Percentiles rank a stretch among this genome's conserved stretches.
phyloP scores from a whole-genome alignment of 2,113 vertebrate genomes.

The Poeciliopsis turrubarensis region DNA sequence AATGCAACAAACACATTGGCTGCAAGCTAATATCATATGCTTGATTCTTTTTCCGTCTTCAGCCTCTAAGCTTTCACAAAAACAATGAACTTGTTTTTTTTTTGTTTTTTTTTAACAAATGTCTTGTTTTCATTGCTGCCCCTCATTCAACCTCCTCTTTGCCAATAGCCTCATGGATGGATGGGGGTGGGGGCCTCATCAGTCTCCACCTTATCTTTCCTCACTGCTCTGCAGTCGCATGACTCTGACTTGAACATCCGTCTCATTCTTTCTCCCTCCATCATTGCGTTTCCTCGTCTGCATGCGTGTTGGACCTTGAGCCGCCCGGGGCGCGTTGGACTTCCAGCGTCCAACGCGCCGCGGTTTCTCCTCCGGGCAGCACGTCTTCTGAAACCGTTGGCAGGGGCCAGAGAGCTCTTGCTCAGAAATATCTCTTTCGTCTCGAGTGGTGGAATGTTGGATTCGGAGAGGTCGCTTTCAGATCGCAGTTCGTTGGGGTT shows the following conservation, averaged over 20 bases:
- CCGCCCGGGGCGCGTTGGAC: slow-evolving; percentile 19
- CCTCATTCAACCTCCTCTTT: slow-evolving; percentile 24
- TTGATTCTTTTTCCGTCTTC: slow-evolving; percentile 10
- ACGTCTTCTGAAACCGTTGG: slow-evolving; percentile 19
- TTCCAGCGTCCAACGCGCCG: slow-evolving; percentile 3
- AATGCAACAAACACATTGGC: slow-evolving; percentile 31
- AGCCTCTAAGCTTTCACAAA: neutral
- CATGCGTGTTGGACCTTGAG: slow-evolving; percentile 53
- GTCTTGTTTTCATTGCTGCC: neutral
- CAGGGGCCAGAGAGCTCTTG: neutral
- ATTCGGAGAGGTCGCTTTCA: slow-evolving; percentile 38
- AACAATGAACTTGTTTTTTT: slow-evolving; percentile 32
- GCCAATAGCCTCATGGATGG: slow-evolving; percentile 34
- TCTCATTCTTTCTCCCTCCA: slow-evolving; percentile 58
- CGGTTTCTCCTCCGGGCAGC: slow-evolving; percentile 20
- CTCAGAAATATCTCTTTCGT: slow-evolving; percentile 34
- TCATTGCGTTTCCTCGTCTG: slow-evolving; percentile 5
- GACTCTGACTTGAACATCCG: slow-evolving; percentile 67
- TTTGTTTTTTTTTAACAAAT: slow-evolving; percentile 26
- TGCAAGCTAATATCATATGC: slow-evolving; percentile 7
- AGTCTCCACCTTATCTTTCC: slow-evolving; percentile 71
- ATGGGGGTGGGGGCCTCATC: slow-evolving; percentile 29
- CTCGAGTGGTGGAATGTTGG: slow-evolving; percentile 37
- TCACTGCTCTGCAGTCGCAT: slow-evolving; percentile 68
- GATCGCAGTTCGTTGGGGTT: slow-evolving; percentile 50